phyloP scores from a whole-genome alignment of 2,888 invertebrate species.

The Rapana venosa region DNA sequence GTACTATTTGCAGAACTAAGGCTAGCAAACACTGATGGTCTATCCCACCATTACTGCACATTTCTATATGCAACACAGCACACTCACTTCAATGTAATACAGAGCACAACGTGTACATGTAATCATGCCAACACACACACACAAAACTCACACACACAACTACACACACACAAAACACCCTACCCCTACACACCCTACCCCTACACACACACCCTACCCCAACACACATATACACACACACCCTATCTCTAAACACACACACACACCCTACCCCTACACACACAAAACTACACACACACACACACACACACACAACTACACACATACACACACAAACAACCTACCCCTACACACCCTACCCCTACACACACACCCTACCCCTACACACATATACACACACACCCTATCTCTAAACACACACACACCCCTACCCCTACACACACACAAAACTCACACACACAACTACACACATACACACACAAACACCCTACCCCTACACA shows the following conservation, averaged over 20 bases:
- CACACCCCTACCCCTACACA: not conserved
- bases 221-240: not conserved
- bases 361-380: not conserved
- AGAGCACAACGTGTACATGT: no score
- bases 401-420: not conserved
- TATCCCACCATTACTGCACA: no score
- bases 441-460: not conserved
- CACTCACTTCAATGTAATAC: no score
- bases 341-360: not conserved
- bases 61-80: no score
- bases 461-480: not conserved
- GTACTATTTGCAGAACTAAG: no score
- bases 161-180: not conserved
- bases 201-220: not conserved
- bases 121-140: no score
- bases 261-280: not conserved
- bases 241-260: not conserved
- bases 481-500: not conserved
- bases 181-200: not conserved
- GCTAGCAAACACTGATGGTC: no score
- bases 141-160: no score
- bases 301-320: no score
- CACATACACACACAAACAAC: not conserved
- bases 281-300: not conserved
- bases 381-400: not conserved